Evolutionary conservation across 1,140 invertebrate genomes (phyloP), one percentile per base, ranked within the genome.

Genomic region (Eurosta solidaginis): DNA sequence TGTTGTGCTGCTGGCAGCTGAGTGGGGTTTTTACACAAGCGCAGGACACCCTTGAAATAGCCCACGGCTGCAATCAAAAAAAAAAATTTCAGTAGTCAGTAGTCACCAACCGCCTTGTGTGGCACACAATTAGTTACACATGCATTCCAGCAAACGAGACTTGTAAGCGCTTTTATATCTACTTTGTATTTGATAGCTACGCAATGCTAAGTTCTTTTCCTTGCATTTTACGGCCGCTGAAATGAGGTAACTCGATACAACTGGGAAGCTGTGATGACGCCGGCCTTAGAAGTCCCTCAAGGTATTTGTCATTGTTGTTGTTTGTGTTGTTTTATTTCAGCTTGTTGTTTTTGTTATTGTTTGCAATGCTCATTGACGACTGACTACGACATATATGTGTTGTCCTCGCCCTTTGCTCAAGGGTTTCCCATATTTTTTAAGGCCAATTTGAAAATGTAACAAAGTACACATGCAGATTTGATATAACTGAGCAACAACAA

Each of bases 221-320:
- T 59, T 59, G 29, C 54, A 59, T 59, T 59, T 33, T 12, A n/a
- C n/a, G n/a, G n/a, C n/a, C 54, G 54, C 59, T 1, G 33, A 68
- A 68, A 68, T 68, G 59, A 42, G 59, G 59, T 68, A 68, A 68
- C 27, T 40, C 59, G 59, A 68, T 68, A 68, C 59, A 68, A 68
- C 59, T 68, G 59, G 59, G 59, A 68, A 68, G 59, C 59, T 68
- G 59, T 14, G 54, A 36, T n/a, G 29, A 7, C 29, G n/a, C n/a
- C n/a, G n/a, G n/a, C 29, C n/a, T n/a, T 4, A 40, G 33, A 27
- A 25, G 10, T 20, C 59, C 59, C 59, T 68, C 17, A 68, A 68
- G 59, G 59, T n/a, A 68, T 33, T 42, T 36, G 33, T 40, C 29
- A 68, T 68, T 68, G 59, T 9, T 68, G 59, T 68, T 47, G 33